Conservation (phyloP, 92 coral and sea anemone species). For the Siderastrea siderea region DNA sequence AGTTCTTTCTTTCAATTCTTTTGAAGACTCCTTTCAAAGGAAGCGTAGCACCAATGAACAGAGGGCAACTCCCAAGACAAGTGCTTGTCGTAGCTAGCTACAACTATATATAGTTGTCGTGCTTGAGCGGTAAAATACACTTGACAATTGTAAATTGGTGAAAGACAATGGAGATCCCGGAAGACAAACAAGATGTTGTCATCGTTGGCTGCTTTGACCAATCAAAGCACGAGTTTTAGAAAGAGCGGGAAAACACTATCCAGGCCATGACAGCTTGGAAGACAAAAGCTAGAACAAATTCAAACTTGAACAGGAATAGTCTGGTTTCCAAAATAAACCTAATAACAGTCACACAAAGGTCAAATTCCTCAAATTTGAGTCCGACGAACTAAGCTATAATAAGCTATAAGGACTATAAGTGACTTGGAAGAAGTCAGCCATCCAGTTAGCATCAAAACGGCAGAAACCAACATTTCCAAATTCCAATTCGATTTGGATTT, state of each 20-base stretch:
- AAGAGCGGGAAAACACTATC: slow-evolving; percentile 20
- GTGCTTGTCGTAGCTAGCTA: neutral
- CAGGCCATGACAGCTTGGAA: neutral
- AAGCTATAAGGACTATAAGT: no score
- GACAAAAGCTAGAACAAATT: neutral
- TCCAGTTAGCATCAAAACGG: no score
- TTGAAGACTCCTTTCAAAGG: neutral
- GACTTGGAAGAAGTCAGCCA: no score
- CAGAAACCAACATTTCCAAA: no score
- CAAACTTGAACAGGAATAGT: neutral
- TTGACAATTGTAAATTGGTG: neutral
- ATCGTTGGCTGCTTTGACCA: neutral
- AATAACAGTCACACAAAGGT: neutral
- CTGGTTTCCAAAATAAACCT: neutral
- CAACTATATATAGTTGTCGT: no score
- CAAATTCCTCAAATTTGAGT: no score
- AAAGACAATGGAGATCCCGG: neutral
- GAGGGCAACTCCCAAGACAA: neutral
- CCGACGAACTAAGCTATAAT: no score
- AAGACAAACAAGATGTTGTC: slow-evolving; percentile 12
- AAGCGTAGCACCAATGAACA: neutral
- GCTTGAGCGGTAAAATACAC: neutral
- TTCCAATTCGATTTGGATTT: no score
- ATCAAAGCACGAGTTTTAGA: neutral
- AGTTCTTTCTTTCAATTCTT: neutral